Evolutionary conservation across 2,113 vertebrate genomes (phyloP).

Genomic region (Oostethus manadensis): DNA sequence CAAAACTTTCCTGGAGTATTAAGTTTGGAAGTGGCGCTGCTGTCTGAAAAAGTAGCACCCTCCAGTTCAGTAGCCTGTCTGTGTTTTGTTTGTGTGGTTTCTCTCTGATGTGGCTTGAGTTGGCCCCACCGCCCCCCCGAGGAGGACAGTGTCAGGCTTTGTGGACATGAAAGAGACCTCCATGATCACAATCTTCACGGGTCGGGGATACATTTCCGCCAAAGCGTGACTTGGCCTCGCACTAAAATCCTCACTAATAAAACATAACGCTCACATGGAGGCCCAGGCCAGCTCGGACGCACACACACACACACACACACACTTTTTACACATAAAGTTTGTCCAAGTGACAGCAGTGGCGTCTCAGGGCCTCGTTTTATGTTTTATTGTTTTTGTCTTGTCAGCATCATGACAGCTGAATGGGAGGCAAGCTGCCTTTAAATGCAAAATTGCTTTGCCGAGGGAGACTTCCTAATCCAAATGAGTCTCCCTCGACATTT

Average conservation of each 20-base stretch:
- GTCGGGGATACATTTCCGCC: conserved; percentile 52
- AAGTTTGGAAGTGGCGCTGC: conserved; percentile 30
- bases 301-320: neutral
- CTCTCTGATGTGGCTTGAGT: conserved; percentile 31
- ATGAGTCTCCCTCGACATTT: no score
- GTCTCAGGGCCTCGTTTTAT: no score
- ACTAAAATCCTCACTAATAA: conserved; percentile 24
- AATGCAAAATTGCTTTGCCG: no score
- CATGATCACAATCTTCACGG: conserved; percentile 61
- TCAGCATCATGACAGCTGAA: no score
- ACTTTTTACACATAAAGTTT: no score
- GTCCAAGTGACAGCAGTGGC: no score
- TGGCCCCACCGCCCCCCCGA: neutral
- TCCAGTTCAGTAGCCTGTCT: conserved; percentile 21
- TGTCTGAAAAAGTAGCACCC: no score
- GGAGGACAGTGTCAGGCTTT: no score
- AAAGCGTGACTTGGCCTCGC: conserved; percentile 53
- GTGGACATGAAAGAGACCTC: conserved; percentile 31
- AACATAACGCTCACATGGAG: conserved; percentile 57
- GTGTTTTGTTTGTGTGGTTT: neutral
- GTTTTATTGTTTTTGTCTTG: no score
- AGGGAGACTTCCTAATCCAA: no score
- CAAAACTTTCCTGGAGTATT: conserved; percentile 22
- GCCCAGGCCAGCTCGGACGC: conserved; percentile 18
- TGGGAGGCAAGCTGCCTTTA: no score